phyloP scores from a whole-genome alignment of 1,140 invertebrate genomes.

The Psilanteris sp. region DNA sequence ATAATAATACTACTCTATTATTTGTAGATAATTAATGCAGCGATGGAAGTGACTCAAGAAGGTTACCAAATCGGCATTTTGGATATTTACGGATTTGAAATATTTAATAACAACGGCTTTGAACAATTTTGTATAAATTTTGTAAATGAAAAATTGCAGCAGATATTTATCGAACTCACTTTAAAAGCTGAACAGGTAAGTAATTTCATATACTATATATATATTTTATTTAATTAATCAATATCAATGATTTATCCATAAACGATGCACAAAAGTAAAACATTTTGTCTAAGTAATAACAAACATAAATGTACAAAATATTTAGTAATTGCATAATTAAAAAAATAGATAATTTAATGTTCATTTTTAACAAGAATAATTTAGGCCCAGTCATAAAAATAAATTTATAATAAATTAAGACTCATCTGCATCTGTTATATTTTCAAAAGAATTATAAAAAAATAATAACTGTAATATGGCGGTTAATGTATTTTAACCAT shows the following conservation, averaged over 20 bases:
- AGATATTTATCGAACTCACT: slow-evolving; percentile 89
- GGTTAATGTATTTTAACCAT: no score
- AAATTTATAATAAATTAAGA: no score
- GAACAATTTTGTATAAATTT: slow-evolving; percentile 98
- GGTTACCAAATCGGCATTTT: slow-evolving; percentile 81
- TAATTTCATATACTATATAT: slow-evolving; percentile 5
- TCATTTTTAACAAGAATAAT: no score
- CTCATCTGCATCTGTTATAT: no score
- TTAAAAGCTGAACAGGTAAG: slow-evolving; percentile 86
- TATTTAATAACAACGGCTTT: slow-evolving; percentile 88
- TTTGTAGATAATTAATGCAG: slow-evolving; percentile 82
- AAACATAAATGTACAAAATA: no score
- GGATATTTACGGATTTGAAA: slow-evolving; percentile 89
- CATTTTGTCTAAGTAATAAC: no score
- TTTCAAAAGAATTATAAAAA: no score
- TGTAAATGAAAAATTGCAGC: slow-evolving; percentile 91
- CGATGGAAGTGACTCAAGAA: slow-evolving; percentile 82
- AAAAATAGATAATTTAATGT: no score
- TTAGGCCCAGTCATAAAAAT: no score
- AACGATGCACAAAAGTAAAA: no score
- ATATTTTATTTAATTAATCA: neutral
- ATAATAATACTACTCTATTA: slow-evolving; percentile 7
- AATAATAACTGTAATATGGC: no score
- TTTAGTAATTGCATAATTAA: no score
- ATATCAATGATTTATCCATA: neutral